Conservation (phyloP, 2,797 vertebrate species). For the Sardinella longiceps region DNA sequence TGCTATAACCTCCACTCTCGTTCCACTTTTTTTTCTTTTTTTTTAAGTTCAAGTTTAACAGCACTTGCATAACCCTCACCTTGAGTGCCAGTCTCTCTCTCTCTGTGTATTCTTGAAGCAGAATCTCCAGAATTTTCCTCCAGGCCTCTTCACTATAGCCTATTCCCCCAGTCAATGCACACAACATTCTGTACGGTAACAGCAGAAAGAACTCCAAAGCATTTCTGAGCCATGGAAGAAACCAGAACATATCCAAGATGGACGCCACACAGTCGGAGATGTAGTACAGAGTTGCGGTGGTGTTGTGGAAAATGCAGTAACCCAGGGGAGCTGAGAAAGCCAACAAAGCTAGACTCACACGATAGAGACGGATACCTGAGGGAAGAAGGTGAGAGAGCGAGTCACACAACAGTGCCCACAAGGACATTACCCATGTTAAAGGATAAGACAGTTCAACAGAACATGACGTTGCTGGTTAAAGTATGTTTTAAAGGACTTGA, state of each 20-base stretch:
- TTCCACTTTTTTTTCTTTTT: no score
- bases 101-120: constrained; percentile 77
- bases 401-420: constrained; percentile 7
- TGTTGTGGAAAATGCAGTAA: constrained; percentile 81
- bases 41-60: background rate
- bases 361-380: constrained; percentile 78
- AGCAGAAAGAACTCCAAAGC: constrained; percentile 79
- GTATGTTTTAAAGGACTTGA: constrained; percentile 5
- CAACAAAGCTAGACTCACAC: constrained; percentile 80
- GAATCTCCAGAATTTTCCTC: constrained; percentile 79
- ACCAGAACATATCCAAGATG: constrained; percentile 80
- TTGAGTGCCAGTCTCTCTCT: constrained; percentile 77
- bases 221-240: constrained; percentile 78
- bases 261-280: constrained; percentile 80
- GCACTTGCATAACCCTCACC: constrained; percentile 62
- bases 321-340: constrained; percentile 83
- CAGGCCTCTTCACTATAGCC: constrained; percentile 70
- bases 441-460: no score
- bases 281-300: constrained; percentile 78
- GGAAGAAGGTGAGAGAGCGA: constrained; percentile 41
- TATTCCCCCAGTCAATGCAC: constrained; percentile 69
- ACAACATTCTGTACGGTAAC: constrained; percentile 77
- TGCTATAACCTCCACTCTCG: background rate
- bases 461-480: no score
- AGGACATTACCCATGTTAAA: background rate